Base-by-base conservation (phyloP, 2,888 invertebrate species). In the Pyrrhia umbra region DNA sequence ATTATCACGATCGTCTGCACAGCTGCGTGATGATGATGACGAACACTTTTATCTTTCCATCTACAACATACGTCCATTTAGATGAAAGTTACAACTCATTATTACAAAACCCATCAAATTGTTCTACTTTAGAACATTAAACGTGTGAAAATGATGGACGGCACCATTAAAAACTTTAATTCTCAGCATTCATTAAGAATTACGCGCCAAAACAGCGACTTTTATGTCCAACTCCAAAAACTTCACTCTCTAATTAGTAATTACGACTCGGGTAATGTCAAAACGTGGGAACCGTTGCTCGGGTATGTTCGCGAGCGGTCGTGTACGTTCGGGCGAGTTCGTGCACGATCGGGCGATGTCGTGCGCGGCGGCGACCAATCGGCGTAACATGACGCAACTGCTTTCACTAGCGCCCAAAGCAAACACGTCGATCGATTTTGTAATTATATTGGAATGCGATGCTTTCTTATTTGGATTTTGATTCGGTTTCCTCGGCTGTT, bases 381-480 rank as follows among this genome's bases (percentile, higher is more conserved):
- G 73, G 73, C 81, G 77, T 75, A 73, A 74, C 74, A 78, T 90
- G 90, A 92, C 90, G 90, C 80, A 93, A 93, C 86, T 80, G 89
- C 93, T 93, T 93, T 93, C 93, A 91, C 93, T 86, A 79, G 81
- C 82, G 78, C 83, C 85, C 85, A 82, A 85, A 86, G 77, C 80
- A 82, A 77, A 79, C 70, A 83, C 83, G 79, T 80, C 86, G 85
- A 88, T 86, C 85, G 89, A 88, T 89, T 90, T 88, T 91, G 88
- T 92, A 92, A 92, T 91, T 91, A 90, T 87, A 90, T 88, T 85
- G 90, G 90, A 90, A 92, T 92, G 90, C 87, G 82, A 88, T 89
- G 90, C 92, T 93, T 92, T 93, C 92, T 90, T 92, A 91, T 90
- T 91, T 88, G 82, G 88, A 87, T 89, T 74, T 91, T 85, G 88